A percentile compares a stretch with the other conserved stretches of the same genome.
These are phyloP conservation scores for Agrypnus murinus DNA, from an alignment of 2,888 invertebrate genomes.

Conservation along the genomic window DNA sequence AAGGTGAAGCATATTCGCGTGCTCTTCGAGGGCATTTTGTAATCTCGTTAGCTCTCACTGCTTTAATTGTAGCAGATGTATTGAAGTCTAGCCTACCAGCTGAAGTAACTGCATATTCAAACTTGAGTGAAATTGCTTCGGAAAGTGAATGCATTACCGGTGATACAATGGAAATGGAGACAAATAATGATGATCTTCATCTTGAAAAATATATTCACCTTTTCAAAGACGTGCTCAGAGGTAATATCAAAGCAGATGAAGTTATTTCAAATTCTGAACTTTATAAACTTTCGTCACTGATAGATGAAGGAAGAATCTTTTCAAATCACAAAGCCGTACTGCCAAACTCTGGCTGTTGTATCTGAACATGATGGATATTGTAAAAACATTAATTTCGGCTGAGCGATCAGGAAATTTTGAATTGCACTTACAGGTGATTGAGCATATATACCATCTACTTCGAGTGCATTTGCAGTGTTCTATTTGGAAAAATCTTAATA, in stretches of 20 bases:
- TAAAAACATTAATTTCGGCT: background rate
- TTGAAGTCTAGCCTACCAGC: background rate
- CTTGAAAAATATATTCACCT: background rate
- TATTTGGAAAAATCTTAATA: no score
- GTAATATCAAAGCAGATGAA: background rate
- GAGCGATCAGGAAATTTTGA: constrained; percentile 1
- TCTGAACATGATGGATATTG: background rate
- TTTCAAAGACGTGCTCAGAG: background rate
- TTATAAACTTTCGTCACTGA: background rate
- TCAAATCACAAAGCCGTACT: background rate
- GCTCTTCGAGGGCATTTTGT: background rate
- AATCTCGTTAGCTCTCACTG: constrained; percentile 1
- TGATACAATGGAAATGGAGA: background rate
- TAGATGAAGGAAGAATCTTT: background rate
- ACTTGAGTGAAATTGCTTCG: background rate
- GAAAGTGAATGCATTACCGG: constrained; percentile 2
- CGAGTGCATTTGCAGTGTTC: no score
- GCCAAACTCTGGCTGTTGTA: background rate
- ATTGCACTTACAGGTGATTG: background rate
- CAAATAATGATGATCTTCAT: background rate
- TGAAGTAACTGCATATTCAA: background rate
- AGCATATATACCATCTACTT: background rate
- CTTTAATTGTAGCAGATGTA: constrained; percentile 3
- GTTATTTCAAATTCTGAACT: background rate
- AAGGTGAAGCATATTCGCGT: no score